Evolutionary conservation across 2,888 invertebrate species (phyloP).

Genomic region (Epicampocera succincta): DNA sequence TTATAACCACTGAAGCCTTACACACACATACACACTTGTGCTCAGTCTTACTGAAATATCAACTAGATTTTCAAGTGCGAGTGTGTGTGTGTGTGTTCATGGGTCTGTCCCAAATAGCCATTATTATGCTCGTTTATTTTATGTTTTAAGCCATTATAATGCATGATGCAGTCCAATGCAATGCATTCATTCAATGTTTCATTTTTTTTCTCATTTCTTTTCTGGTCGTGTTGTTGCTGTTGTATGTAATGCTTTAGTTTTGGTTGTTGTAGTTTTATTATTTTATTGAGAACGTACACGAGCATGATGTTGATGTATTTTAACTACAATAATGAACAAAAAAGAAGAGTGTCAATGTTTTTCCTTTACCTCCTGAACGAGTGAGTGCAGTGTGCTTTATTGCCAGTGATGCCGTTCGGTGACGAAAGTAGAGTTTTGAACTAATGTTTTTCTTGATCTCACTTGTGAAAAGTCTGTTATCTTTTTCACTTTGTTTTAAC

Average conservation of each 20-base stretch:
- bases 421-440: no score
- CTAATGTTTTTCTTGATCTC: no score
- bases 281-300: conserved; percentile 20
- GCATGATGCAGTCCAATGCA: conserved; percentile 60
- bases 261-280: background rate
- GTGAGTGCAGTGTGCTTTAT: conserved; percentile 21
- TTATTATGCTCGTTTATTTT: conserved; percentile 67
- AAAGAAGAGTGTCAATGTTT: conserved; percentile 28
- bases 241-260: background rate
- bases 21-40: background rate
- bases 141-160: conserved; percentile 68
- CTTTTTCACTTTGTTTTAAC: no score
- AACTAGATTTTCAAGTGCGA: conserved; percentile 18
- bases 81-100: conserved; percentile 11
- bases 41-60: background rate
- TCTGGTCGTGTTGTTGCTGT: background rate
- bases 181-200: conserved; percentile 48
- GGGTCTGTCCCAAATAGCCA: conserved; percentile 61
- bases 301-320: conserved; percentile 67
- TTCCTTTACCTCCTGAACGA: no score
- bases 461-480: no score
- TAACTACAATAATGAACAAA: conserved; percentile 43
- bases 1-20: conserved; percentile 37
- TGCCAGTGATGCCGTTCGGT: no score
- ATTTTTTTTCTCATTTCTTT: conserved; percentile 9